Evolutionary conservation across 2,888 invertebrate species (phyloP).

Genomic region (Copidosoma aretas): DNA sequence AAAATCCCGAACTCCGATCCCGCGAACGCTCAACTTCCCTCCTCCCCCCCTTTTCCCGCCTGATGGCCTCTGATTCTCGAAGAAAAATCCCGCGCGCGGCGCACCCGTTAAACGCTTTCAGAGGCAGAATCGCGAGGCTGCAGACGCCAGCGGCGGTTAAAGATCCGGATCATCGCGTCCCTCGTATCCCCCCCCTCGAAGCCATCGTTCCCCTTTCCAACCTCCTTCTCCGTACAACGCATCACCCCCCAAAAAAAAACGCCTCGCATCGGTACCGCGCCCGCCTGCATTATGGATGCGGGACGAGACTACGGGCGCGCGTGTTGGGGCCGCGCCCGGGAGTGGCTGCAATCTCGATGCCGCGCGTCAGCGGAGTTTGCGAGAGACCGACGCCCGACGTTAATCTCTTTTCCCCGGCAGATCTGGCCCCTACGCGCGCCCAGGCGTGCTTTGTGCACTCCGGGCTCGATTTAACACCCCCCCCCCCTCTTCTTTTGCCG

Average conservation of each 20-base stretch:
- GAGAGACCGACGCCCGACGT: slow-evolving; percentile 10
- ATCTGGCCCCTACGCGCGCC: too few relatives aligned
- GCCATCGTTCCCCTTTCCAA: background rate
- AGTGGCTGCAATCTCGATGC: slow-evolving; percentile 30
- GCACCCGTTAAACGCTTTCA: too few relatives aligned
- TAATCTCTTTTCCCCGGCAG: slow-evolving; percentile 24
- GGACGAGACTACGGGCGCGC: background rate
- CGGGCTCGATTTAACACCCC: background rate
- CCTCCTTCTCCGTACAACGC: background rate
- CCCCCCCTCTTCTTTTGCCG: background rate
- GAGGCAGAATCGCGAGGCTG: too few relatives aligned
- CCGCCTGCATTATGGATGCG: background rate
- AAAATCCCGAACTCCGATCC: too few relatives aligned
- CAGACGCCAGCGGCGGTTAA: too few relatives aligned
- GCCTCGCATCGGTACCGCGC: background rate
- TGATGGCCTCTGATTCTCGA: too few relatives aligned
- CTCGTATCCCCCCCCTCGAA: background rate
- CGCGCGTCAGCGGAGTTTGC: slow-evolving; percentile 16
- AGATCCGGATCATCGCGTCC: too few relatives aligned
- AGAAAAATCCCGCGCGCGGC: too few relatives aligned
- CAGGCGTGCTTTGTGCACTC: background rate
- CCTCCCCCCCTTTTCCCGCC: too few relatives aligned
- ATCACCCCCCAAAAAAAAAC: background rate
- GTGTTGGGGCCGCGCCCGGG: background rate
- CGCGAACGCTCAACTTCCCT: too few relatives aligned